Conservation (phyloP, 2,797 vertebrate species). For the Sphaeramia orbicularis region DNA sequence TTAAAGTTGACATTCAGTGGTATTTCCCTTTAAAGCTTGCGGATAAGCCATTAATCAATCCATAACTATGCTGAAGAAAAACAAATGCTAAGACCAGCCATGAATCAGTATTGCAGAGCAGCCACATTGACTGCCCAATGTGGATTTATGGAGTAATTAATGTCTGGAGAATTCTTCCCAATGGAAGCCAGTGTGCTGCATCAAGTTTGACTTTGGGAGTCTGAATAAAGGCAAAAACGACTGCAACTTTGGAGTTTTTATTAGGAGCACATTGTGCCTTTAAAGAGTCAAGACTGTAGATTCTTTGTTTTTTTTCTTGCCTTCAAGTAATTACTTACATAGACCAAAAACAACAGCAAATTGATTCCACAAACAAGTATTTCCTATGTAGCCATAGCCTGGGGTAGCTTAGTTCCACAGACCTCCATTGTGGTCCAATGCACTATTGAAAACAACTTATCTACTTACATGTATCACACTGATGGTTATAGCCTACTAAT, state of each 20-base stretch:
- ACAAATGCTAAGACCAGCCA: slow-evolving; percentile 40
- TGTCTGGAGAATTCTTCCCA: slow-evolving; percentile 36
- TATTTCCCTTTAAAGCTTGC: slow-evolving; percentile 31
- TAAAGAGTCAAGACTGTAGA: background rate
- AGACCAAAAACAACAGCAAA: slow-evolving; percentile 1
- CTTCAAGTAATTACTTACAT: background rate
- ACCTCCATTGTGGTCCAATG: background rate
- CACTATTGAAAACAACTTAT: background rate
- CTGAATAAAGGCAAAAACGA: slow-evolving; percentile 1
- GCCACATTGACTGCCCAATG: slow-evolving; percentile 26
- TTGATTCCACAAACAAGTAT: background rate
- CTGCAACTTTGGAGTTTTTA: slow-evolving; percentile 1
- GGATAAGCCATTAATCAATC: slow-evolving; percentile 51
- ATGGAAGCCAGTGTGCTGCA: slow-evolving; percentile 23
- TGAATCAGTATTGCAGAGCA: slow-evolving; percentile 49
- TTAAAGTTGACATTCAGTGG: slow-evolving; percentile 17
- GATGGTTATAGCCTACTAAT: no score
- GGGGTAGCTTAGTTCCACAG: background rate
- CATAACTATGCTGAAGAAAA: slow-evolving; percentile 47
- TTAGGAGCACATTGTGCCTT: slow-evolving; percentile 5
- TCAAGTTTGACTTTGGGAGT: background rate
- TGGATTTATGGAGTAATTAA: slow-evolving; percentile 67
- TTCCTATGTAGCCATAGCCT: background rate
- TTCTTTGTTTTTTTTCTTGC: background rate
- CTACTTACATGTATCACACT: no score